Conservation (phyloP, 2,888 invertebrate species). For the Himalopsyche kuldschensis region DNA sequence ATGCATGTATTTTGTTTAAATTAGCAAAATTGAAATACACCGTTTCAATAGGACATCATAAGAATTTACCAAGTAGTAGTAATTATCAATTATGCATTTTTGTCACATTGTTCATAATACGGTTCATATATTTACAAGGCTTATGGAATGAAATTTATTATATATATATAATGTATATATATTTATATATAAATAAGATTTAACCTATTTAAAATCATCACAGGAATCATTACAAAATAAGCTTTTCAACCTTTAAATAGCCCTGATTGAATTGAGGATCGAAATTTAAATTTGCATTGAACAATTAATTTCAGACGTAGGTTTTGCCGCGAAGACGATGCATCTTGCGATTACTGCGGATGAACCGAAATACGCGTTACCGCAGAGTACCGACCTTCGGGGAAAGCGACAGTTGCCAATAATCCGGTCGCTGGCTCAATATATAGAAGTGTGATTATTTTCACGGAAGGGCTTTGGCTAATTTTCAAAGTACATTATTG, state of each 20-base stretch:
- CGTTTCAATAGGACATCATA: slow-evolving; percentile 9
- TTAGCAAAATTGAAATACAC: neutral
- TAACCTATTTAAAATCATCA: slow-evolving; percentile 32
- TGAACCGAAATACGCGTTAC: neutral
- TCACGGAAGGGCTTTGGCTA: neutral
- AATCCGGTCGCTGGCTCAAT: no score
- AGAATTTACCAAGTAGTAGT: slow-evolving; percentile 25
- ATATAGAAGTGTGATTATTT: neutral
- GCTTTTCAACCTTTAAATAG: slow-evolving; percentile 18
- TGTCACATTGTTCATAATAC: slow-evolving; percentile 29
- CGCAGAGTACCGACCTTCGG: neutral
- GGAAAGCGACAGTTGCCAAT: neutral
- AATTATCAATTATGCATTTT: slow-evolving; percentile 29
- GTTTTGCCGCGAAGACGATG: neutral
- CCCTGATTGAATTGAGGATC: slow-evolving; percentile 10
- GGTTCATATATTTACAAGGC: slow-evolving; percentile 33
- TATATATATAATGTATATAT: slow-evolving; percentile 10
- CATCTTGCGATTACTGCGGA: neutral
- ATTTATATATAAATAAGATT: slow-evolving; percentile 23
- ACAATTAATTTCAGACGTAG: neutral
- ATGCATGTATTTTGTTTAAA: slow-evolving; percentile 1
- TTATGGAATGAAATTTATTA: slow-evolving; percentile 33
- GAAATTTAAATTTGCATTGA: neutral
- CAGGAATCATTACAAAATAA: slow-evolving; percentile 28
- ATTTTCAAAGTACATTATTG: neutral